These are phyloP conservation scores for Cerastoderma edule DNA, from an alignment of 2,888 invertebrate genomes.

Conservation along the genomic window DNA sequence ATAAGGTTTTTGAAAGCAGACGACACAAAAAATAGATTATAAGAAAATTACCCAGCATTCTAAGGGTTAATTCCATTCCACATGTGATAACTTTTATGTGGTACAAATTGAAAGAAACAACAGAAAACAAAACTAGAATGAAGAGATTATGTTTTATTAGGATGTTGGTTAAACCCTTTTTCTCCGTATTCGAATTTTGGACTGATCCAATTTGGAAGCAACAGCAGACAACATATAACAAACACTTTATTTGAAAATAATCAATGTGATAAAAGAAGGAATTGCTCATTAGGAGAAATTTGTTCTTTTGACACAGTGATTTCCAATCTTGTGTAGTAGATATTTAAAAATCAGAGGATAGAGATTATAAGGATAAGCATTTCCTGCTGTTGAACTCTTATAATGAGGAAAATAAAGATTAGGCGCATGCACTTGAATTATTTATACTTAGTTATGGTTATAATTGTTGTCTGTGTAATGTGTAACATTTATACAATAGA, in stretches of 20 bases:
- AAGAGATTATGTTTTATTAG: no score
- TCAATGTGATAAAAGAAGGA: not conserved
- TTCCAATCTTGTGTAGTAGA: not conserved
- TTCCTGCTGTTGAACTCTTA: not conserved
- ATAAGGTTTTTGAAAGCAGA: no score
- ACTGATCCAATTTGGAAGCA: not conserved
- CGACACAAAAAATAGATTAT: no score
- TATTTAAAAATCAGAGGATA: not conserved
- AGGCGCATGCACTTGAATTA: not conserved
- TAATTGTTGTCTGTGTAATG: not conserved
- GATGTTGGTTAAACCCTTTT: no score
- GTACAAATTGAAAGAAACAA: no score
- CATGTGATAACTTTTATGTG: no score
- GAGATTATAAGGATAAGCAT: not conserved
- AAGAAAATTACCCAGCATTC: no score
- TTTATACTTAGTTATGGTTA: no score
- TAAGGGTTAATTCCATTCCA: no score
- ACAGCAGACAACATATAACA: not conserved
- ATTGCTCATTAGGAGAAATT: not conserved
- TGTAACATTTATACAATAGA: not conserved
- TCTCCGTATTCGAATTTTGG: not conserved
- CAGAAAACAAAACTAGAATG: no score
- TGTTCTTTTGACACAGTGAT: conserved; percentile 4
- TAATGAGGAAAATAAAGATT: not conserved
- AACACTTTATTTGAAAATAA: not conserved